These are phyloP conservation scores for Eptatretus atami DNA, from an alignment of 2,797 vertebrate genomes.

Conservation along the genomic window DNA sequence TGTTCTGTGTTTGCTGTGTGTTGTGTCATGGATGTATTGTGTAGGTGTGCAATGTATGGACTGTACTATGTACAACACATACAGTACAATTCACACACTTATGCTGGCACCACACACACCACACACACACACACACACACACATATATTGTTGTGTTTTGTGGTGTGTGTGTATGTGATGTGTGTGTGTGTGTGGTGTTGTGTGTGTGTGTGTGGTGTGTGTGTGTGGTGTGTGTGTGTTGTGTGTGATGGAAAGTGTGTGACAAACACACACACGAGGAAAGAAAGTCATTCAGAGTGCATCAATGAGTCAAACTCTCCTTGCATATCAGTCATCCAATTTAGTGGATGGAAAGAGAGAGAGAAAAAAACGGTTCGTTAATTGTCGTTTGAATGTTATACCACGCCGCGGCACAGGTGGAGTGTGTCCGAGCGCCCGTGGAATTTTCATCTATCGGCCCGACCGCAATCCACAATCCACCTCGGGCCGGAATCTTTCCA, in stretches of 20 bases:
- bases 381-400: slow-evolving; percentile 4
- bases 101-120: no score
- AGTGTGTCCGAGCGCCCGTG: background rate
- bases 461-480: background rate
- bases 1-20: no score
- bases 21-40: no score
- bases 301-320: background rate
- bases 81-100: no score
- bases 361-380: slow-evolving; percentile 1
- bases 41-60: no score
- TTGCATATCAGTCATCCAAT: slow-evolving; percentile 5
- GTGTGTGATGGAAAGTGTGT: no score
- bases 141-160: no score
- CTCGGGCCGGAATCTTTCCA: background rate
- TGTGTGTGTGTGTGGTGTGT: background rate
- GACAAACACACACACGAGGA: no score
- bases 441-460: slow-evolving; percentile 3
- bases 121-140: no score
- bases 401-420: background rate
- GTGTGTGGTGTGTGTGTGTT: background rate
- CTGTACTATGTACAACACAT: no score
- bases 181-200: background rate
- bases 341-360: background rate
- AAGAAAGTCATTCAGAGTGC: background rate
- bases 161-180: background rate